phyloP scores from a whole-genome alignment of 2,113 vertebrate genomes.

The Seriola aureovittata region DNA sequence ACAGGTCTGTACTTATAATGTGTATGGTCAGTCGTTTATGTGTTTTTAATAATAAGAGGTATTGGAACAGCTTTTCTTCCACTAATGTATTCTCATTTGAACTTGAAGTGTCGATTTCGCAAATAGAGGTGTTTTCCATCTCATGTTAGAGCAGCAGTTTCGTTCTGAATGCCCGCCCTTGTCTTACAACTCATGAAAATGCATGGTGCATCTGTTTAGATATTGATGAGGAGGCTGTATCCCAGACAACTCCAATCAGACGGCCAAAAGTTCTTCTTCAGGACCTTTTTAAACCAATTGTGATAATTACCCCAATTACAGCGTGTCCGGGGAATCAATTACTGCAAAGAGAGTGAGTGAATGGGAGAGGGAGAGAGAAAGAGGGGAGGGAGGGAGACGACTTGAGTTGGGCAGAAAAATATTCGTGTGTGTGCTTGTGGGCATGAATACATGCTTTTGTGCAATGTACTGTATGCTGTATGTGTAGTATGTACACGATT shows the following conservation, averaged over 20 bases:
- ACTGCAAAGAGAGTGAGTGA: slow-evolving; percentile 3
- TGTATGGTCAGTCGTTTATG: too few relatives aligned
- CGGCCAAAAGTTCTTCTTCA: slow-evolving; percentile 19
- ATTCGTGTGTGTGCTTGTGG: not conserved
- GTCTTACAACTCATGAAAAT: slow-evolving; percentile 69
- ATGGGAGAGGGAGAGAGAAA: not conserved
- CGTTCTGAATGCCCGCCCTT: slow-evolving; percentile 26
- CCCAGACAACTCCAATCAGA: slow-evolving; percentile 46
- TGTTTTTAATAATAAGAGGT: not conserved
- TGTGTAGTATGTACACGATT: not conserved
- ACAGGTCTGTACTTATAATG: not conserved
- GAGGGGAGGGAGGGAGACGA: not conserved
- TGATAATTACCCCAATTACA: slow-evolving; percentile 56
- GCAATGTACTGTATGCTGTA: not conserved
- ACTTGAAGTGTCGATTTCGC: slow-evolving; percentile 38
- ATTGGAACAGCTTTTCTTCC: not conserved
- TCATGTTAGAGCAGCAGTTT: slow-evolving; percentile 27
- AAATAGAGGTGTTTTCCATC: slow-evolving; percentile 41
- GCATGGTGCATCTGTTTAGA: slow-evolving; percentile 64
- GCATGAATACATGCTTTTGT: not conserved
- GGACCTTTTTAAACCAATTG: slow-evolving; percentile 24
- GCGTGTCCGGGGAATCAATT: slow-evolving; percentile 15
- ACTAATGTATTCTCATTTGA: slow-evolving; percentile 29
- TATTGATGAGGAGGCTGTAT: slow-evolving; percentile 73
- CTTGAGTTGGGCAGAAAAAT: not conserved